phyloP scores from a whole-genome alignment of 2,888 invertebrate genomes.

The Aleiodes alternator region DNA sequence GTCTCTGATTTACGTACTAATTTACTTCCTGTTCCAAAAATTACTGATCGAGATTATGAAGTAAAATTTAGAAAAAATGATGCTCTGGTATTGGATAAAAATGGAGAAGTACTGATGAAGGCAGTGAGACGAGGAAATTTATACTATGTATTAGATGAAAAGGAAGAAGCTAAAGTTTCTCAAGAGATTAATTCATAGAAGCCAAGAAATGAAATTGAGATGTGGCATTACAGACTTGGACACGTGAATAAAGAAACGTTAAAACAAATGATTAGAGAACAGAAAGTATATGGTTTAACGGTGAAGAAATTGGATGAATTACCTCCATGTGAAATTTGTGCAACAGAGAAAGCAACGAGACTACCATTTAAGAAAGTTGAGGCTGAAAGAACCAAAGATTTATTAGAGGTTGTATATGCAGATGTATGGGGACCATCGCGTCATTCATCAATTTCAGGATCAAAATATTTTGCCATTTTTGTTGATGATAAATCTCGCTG shows the following conservation, averaged over 20 bases:
- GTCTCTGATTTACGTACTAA: slow-evolving; percentile 49
- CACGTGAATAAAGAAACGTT: slow-evolving; percentile 35
- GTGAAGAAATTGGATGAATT: slow-evolving; percentile 28
- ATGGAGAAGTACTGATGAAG: slow-evolving; percentile 39
- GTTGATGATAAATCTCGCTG: background rate
- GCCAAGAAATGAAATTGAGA: background rate
- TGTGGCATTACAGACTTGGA: slow-evolving; percentile 24
- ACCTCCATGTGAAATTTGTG: slow-evolving; percentile 39
- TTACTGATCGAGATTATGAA: slow-evolving; percentile 44
- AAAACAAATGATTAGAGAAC: slow-evolving; percentile 23
- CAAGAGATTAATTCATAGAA: background rate
- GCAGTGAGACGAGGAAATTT: slow-evolving; percentile 33
- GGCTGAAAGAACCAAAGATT: slow-evolving; percentile 31
- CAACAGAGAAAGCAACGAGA: slow-evolving; percentile 33
- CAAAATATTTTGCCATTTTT: background rate
- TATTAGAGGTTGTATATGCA: background rate
- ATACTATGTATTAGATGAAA: background rate
- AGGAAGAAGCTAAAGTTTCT: background rate
- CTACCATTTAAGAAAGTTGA: slow-evolving; percentile 26
- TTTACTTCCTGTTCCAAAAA: slow-evolving; percentile 48
- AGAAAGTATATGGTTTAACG: slow-evolving; percentile 37
- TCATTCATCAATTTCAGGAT: background rate
- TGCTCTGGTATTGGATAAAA: slow-evolving; percentile 41
- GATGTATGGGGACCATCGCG: background rate
- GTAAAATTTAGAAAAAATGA: slow-evolving; percentile 45